Percentiles rank a stretch among this genome's conserved stretches.
Conservation (phyloP, 2,113 vertebrate genomes). For the Leptodactylus fuscus region DNA sequence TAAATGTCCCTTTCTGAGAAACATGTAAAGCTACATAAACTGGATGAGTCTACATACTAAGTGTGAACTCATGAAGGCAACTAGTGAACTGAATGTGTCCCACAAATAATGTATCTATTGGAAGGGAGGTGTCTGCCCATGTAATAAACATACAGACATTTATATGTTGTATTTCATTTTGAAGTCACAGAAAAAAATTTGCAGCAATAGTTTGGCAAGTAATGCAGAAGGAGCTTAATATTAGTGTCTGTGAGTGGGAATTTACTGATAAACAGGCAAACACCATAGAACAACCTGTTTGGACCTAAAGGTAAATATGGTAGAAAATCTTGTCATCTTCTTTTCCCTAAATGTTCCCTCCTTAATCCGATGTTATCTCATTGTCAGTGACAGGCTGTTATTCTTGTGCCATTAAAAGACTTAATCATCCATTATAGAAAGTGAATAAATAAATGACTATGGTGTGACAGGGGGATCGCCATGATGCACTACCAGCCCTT, state of each 20-base stretch:
- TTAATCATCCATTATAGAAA: constrained; percentile 6
- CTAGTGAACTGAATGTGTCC: no score
- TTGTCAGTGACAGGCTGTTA: neutral
- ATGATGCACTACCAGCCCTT: neutral
- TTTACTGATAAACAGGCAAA: neutral
- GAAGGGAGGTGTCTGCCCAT: no score
- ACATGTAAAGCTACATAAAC: no score
- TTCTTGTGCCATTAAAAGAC: constrained; percentile 10
- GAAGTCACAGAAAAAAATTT: neutral
- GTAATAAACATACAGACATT: no score
- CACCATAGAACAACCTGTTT: neutral
- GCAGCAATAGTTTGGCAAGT: neutral
- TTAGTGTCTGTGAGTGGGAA: no score
- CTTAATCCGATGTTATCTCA: neutral
- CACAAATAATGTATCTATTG: no score
- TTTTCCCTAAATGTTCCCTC: neutral
- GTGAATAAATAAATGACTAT: neutral
- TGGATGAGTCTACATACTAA: no score
- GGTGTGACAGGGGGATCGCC: neutral
- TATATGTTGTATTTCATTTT: no score
- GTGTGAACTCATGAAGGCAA: no score
- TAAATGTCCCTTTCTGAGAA: no score
- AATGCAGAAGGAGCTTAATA: no score
- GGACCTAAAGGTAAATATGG: neutral
- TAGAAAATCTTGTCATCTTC: neutral